Evolutionary conservation across 1,140 invertebrate genomes (phyloP).

Genomic region (Drosophila pandora): DNA sequence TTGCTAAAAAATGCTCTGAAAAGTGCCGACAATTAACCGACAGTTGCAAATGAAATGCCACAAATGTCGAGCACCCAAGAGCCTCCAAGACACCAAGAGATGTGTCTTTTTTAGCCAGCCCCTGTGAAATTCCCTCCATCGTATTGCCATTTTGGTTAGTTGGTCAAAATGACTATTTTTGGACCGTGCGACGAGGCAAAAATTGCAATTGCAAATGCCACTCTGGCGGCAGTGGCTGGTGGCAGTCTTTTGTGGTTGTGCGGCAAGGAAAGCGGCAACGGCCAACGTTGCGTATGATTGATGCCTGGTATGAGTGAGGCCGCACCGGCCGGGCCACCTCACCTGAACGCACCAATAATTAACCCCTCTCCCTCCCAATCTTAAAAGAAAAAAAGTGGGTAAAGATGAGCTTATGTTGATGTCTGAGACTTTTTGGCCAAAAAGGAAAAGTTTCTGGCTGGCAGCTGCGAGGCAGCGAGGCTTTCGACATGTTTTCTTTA

Average conservation of each 20-base stretch:
- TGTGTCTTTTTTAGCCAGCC: background rate
- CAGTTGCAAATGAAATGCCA: background rate
- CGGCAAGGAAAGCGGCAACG: slow-evolving; percentile 52
- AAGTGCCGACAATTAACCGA: too few relatives aligned
- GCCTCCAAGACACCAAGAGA: too few relatives aligned
- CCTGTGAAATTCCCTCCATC: background rate
- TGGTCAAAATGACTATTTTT: slow-evolving; percentile 76
- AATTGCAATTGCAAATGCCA: slow-evolving; percentile 32
- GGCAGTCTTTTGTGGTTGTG: background rate
- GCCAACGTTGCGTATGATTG: slow-evolving; percentile 66
- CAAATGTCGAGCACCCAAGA: slow-evolving; percentile 20
- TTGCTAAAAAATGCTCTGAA: too few relatives aligned
- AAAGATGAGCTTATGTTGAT: slow-evolving; percentile 68
- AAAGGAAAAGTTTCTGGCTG: slow-evolving; percentile 70
- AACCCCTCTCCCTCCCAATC: slow-evolving; percentile 16
- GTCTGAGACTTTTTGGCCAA: slow-evolving; percentile 8
- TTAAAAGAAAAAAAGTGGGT: slow-evolving; percentile 61
- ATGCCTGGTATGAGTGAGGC: slow-evolving; percentile 29
- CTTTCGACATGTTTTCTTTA: slow-evolving; percentile 49
- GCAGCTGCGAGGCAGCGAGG: slow-evolving; percentile 15
- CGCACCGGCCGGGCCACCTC: slow-evolving; percentile 5
- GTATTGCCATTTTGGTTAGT: slow-evolving; percentile 35
- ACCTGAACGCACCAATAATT: slow-evolving; percentile 56
- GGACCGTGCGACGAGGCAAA: slow-evolving; percentile 56
- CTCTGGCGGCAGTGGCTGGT: too few relatives aligned